Base-by-base conservation (phyloP, 1,140 invertebrate genomes). In the Papilio aristodemus region DNA sequence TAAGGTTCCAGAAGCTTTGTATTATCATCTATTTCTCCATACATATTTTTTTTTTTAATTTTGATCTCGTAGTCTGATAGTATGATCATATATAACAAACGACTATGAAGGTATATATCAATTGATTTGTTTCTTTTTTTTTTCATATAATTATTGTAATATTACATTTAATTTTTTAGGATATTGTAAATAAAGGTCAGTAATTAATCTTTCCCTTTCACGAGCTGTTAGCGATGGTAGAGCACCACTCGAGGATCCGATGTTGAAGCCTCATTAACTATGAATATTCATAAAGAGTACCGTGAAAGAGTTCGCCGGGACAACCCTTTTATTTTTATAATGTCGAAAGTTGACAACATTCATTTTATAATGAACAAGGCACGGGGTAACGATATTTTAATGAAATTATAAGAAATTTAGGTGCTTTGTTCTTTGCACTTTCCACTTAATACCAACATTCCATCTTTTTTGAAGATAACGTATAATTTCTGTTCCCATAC, bases 201-300 rank as follows among this genome's bases (percentile, higher is more conserved):
- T 75, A 81, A 83, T 84, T 78, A 84, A 83, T 84, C 82, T 81
- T 83, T 79, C 79, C 82, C 83, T 85, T 85, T 85, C 81, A 84
- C 81, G 83, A 84, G 76, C 73, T 75, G 80, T 87, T 87, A 80
- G 74, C 74, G 73, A 57, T 64, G 36, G 57, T 67, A 69, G 78
- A 80, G 80, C 64, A 75, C 67, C 63, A n/a, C 19, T 68, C 39
- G 38, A 64, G 71, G 71, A 72, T 74, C 68, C 71, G 72, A 79
- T 71, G 62, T 86, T 80, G 76, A 67, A 69, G 84, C 74, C 75
- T 86, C 84, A 85, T 86, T 86, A 86, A 81, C 74, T 75, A 43
- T 62, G 74, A 81, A 77, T 71, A 76, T 76, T 81, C 73, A 76
- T 77, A 71, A 74, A 73, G 38, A 36, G 54, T 69, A 38, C 36